These are phyloP conservation scores for Kuschelorhynchus macadamiae DNA, from an alignment of 2,888 invertebrate species.

Conservation along the genomic window DNA sequence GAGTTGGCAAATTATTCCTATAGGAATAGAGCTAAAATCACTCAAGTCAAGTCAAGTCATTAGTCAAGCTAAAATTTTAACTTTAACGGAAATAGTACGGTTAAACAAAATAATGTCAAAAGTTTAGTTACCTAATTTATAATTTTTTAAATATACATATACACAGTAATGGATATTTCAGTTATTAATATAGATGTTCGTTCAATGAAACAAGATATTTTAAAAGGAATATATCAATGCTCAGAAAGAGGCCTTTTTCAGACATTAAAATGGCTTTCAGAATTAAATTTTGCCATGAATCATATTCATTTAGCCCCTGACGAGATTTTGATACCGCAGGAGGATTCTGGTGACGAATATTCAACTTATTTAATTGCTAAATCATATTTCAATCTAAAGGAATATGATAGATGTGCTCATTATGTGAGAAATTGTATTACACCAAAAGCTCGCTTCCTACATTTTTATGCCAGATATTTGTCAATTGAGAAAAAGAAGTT, in stretches of 20 bases:
- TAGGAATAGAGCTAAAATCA: too few species aligned
- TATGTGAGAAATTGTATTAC: conserved; percentile 81
- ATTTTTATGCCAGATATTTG: conserved; percentile 89
- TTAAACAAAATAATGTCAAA: too few species aligned
- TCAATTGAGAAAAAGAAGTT: conserved; percentile 91
- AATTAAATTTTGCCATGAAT: conserved; percentile 83
- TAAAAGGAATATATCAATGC: conserved; percentile 80
- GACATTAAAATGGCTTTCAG: conserved; percentile 90
- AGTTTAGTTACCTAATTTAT: too few species aligned
- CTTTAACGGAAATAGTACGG: too few species aligned
- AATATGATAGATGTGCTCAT: conserved; percentile 90
- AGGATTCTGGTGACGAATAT: conserved; percentile 74
- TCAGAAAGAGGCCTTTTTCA: conserved; percentile 84
- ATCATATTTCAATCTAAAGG: conserved; percentile 90
- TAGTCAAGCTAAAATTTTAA: too few species aligned
- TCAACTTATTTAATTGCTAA: conserved; percentile 86
- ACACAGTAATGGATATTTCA: conserved; percentile 22
- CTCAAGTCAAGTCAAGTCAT: too few species aligned
- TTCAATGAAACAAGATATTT: conserved; percentile 77
- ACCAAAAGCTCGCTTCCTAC: conserved; percentile 81
- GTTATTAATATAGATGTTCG: conserved; percentile 71
- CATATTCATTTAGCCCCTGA: conserved; percentile 75
- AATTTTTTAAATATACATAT: too few species aligned
- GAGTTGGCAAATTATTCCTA: too few species aligned
- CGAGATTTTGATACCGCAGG: conserved; percentile 69